phyloP scores from a whole-genome alignment of 1,140 invertebrate genomes.

The Pseudomyrmex dendroicus region DNA sequence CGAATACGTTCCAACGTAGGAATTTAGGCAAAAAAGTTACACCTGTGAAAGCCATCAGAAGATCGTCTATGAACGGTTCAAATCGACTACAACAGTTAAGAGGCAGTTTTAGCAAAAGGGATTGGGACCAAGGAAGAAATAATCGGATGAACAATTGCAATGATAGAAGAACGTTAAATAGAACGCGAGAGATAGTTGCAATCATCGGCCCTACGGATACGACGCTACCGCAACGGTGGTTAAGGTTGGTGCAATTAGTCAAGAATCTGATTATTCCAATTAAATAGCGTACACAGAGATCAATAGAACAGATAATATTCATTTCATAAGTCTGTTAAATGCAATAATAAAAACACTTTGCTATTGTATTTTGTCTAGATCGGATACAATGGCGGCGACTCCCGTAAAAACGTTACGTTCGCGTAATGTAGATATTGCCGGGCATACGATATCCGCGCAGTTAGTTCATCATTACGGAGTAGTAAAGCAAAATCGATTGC shows the following conservation, averaged over 20 bases:
- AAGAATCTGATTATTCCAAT: too few relatives aligned
- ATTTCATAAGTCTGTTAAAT: too few relatives aligned
- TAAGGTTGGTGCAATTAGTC: slow-evolving; percentile 67
- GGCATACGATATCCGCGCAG: slow-evolving; percentile 80
- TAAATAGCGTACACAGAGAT: too few relatives aligned
- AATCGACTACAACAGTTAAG: slow-evolving; percentile 75
- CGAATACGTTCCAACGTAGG: slow-evolving; percentile 80
- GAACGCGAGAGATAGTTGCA: slow-evolving; percentile 23
- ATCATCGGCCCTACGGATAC: slow-evolving; percentile 63
- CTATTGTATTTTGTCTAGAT: slow-evolving; percentile 64
- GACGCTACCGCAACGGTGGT: slow-evolving; percentile 80
- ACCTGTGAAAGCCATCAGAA: slow-evolving; percentile 79
- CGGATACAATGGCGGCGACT: slow-evolving; percentile 83
- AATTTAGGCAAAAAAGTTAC: slow-evolving; percentile 83
- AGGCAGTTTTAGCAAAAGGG: slow-evolving; percentile 77
- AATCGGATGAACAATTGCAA: slow-evolving; percentile 67
- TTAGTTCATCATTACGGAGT: slow-evolving; percentile 80
- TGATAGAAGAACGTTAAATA: slow-evolving; percentile 63
- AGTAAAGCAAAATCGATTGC: slow-evolving; percentile 78
- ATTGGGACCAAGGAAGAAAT: slow-evolving; percentile 78
- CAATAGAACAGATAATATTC: too few relatives aligned
- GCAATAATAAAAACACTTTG: not conserved
- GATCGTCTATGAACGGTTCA: slow-evolving; percentile 80
- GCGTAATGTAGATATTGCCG: slow-evolving; percentile 82
- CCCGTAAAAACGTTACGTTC: slow-evolving; percentile 83